These are phyloP conservation scores for Diloba caeruleocephala DNA, from an alignment of 2,888 invertebrate species.

Conservation along the genomic window DNA sequence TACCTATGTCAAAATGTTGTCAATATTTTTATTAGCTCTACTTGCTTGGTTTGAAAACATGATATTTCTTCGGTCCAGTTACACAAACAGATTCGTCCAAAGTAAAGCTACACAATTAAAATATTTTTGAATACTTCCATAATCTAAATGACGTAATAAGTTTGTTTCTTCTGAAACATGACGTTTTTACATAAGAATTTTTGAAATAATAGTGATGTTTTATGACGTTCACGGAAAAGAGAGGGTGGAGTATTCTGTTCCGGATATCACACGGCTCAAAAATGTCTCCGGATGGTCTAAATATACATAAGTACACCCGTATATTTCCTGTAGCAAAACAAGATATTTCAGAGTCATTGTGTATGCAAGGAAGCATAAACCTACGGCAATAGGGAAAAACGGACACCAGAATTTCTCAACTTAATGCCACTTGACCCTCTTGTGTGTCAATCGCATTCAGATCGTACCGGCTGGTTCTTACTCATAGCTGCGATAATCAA, in stretches of 20 bases:
- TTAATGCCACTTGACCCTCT: slow-evolving; percentile 16
- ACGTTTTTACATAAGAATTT: no score
- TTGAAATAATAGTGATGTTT: no score
- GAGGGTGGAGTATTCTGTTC: not conserved
- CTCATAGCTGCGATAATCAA: not conserved
- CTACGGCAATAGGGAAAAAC: slow-evolving; percentile 10
- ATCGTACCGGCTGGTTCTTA: slow-evolving; percentile 6
- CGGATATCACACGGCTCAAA: not conserved
- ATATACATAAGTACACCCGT: not conserved
- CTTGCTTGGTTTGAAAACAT: no score
- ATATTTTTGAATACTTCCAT: no score
- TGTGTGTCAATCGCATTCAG: slow-evolving; percentile 13
- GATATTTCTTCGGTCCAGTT: no score
- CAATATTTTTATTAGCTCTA: no score
- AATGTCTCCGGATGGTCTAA: not conserved
- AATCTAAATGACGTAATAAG: no score
- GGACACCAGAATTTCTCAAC: slow-evolving; percentile 2
- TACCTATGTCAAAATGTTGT: no score
- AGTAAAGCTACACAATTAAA: no score
- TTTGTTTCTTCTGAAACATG: no score
- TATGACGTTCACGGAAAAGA: no score
- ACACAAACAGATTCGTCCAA: no score
- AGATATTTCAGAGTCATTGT: slow-evolving; percentile 5
- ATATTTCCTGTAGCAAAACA: not conserved
- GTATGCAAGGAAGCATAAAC: slow-evolving; percentile 13